A percentile compares a stretch with the other conserved stretches of the same genome.
phyloP scores from a whole-genome alignment of 2,888 invertebrate genomes.

The Nomada ferruginata region DNA sequence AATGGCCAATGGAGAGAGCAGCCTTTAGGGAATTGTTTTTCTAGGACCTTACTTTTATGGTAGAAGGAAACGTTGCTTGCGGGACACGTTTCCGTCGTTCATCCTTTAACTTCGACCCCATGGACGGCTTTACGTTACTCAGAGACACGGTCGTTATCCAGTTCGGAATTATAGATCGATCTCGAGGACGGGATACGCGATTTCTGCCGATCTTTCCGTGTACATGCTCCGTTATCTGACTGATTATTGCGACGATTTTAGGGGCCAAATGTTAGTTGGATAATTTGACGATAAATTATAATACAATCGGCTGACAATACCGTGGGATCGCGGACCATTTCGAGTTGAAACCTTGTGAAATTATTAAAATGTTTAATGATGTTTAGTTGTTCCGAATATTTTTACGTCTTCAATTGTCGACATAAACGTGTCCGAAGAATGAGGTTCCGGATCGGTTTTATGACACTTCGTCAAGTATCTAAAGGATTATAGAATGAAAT shows the following conservation, averaged over 20 bases:
- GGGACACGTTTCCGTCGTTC: constrained; percentile 9
- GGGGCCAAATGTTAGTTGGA: background rate
- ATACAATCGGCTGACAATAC: background rate
- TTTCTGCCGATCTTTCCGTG: constrained; percentile 5
- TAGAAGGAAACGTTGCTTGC: constrained; percentile 28
- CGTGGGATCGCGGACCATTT: background rate
- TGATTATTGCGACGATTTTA: background rate
- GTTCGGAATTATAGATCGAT: constrained; percentile 17
- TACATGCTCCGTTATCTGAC: background rate
- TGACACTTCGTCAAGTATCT: too few relatives aligned
- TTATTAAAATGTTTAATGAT: background rate
- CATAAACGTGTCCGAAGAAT: too few relatives aligned
- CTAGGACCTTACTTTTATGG: constrained; percentile 42
- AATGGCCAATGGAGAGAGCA: constrained; percentile 38
- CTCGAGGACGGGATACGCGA: background rate
- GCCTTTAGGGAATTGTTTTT: constrained; percentile 13
- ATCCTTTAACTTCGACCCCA: constrained; percentile 5
- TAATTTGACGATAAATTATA: background rate
- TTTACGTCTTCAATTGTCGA: background rate
- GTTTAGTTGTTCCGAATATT: background rate
- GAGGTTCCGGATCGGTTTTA: too few relatives aligned
- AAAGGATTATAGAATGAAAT: too few relatives aligned
- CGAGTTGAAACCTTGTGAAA: background rate
- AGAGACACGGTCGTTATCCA: background rate
- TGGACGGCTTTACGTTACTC: background rate